Conservation (phyloP, 2,888 invertebrate genomes). For the Dusona sp. region DNA sequence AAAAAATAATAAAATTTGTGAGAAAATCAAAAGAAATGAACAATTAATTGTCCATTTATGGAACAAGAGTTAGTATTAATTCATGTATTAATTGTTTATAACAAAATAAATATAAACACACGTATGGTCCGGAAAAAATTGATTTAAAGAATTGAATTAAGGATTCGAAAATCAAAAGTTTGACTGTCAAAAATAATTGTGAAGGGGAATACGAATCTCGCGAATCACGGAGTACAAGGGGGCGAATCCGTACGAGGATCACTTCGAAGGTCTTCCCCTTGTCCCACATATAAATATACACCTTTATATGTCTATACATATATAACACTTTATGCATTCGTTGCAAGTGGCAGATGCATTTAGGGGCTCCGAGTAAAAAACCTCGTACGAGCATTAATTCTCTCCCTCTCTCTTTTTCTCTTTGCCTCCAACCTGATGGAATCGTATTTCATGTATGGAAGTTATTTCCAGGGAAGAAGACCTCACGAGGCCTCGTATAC, state of each 20-base stretch:
- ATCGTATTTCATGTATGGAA: constrained; percentile 59
- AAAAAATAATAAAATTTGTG: not conserved
- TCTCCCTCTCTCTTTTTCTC: constrained; percentile 42
- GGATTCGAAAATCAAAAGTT: not conserved
- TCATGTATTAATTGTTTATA: not conserved
- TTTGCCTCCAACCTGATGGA: constrained; percentile 32
- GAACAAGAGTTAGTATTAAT: too few species aligned
- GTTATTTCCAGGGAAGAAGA: constrained; percentile 65
- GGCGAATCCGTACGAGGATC: constrained; percentile 66
- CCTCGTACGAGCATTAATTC: constrained; percentile 56
- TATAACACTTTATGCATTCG: constrained; percentile 50
- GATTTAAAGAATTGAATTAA: not conserved
- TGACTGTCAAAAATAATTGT: constrained; percentile 28
- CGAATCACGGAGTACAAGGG: constrained; percentile 57
- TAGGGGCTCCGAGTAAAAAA: constrained; percentile 51
- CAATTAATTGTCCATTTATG: too few species aligned
- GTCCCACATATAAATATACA: constrained; percentile 23
- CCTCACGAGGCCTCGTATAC: constrained; percentile 45
- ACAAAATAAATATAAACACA: not conserved
- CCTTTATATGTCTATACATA: constrained; percentile 8
- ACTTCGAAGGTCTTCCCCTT: constrained; percentile 62
- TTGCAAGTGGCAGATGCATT: constrained; percentile 58
- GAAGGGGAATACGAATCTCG: constrained; percentile 47
- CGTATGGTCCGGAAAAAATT: not conserved
- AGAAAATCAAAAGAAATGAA: too few species aligned